Evolutionary conservation across 2,888 invertebrate species (phyloP), one percentile per base, ranked within the genome.

Genomic region (Acanthosepion pharaonis): DNA sequence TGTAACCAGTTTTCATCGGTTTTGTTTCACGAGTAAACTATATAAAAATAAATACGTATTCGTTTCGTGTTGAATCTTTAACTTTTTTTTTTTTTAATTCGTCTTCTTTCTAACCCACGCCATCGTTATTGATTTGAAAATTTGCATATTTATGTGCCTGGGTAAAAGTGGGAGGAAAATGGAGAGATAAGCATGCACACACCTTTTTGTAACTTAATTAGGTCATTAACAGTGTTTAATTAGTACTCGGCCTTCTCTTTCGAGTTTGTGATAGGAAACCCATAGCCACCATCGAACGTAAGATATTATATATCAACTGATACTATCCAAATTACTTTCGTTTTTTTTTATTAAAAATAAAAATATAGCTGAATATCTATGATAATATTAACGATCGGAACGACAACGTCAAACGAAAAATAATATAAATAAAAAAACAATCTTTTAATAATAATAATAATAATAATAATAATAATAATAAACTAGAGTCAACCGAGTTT

Each of bases 281-380:
- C n/a, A 78, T 78, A 78, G 78, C 33, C 23, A 78, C n/a, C n/a
- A 78, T 33, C 78, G 78, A 78, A 78, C 78, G 78, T 78, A 78
- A 78, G 78, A 78, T 78, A 78, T 78, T 78, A 78, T 78, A 78
- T 78, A 78, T 78, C 78, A 78, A 33, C n/a, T n/a, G n/a, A 78
- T 78, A 78, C n/a, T 33, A 78, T 78, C 78, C n/a, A n/a, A n/a
- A n/a, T 3, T 78, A 78, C 15, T 78, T 78, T 78, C 20, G n/a
- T 78, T 78, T 5, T 78, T 59, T 59, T 59, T 59, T 59, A 59
- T 20, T 23, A 20, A 59, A 23, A 59, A 59, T 6, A 20, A 20
- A 23, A 59, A 59, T 5, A 23, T 0, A 59, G 0, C 20, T 5
- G 23, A 5, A 6, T 25, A 18, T 20, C 18, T 55, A 55, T 55